Percentiles rank a stretch among this genome's conserved stretches.
These are phyloP conservation scores for Monopis laevigella DNA, from an alignment of 2,888 invertebrate species.

Conservation along the genomic window DNA sequence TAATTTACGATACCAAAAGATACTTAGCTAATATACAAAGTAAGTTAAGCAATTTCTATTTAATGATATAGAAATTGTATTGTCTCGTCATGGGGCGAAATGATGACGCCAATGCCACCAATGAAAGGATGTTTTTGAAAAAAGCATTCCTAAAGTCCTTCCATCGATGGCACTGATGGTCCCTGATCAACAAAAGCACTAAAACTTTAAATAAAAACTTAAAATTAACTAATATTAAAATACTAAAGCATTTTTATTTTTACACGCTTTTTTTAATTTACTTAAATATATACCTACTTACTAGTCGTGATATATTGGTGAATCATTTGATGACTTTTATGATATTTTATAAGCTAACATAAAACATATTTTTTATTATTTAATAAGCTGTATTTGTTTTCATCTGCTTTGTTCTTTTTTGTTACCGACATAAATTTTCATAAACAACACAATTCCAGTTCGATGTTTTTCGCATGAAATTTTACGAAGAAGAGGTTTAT, in stretches of 20 bases:
- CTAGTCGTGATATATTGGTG: constrained; percentile 8
- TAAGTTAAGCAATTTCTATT: no score
- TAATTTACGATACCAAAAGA: no score
- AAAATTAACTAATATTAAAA: constrained; percentile 1
- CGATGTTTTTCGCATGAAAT: constrained; percentile 4
- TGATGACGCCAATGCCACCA: constrained; percentile 42
- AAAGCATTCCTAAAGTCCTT: constrained; percentile 28
- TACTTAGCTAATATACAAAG: no score
- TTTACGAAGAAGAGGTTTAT: constrained; percentile 3
- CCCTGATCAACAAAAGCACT: constrained; percentile 61
- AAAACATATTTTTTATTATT: no score
- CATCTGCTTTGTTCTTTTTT: no score
- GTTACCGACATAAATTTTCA: no score
- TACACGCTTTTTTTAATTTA: constrained; percentile 5
- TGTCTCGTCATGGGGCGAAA: constrained; percentile 48
- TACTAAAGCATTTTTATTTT: constrained; percentile 8
- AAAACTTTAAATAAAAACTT: constrained; percentile 20
- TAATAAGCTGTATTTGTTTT: no score
- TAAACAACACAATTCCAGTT: no score
- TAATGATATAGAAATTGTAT: no score
- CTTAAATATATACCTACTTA: background rate
- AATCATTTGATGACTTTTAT: constrained; percentile 2
- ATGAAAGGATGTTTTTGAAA: constrained; percentile 21
- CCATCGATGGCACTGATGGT: constrained; percentile 23
- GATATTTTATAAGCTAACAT: no score